Percentiles rank a stretch among this genome's conserved stretches.
phyloP scores from a whole-genome alignment of 2,797 vertebrate species.

The Lateolabrax maculatus region DNA sequence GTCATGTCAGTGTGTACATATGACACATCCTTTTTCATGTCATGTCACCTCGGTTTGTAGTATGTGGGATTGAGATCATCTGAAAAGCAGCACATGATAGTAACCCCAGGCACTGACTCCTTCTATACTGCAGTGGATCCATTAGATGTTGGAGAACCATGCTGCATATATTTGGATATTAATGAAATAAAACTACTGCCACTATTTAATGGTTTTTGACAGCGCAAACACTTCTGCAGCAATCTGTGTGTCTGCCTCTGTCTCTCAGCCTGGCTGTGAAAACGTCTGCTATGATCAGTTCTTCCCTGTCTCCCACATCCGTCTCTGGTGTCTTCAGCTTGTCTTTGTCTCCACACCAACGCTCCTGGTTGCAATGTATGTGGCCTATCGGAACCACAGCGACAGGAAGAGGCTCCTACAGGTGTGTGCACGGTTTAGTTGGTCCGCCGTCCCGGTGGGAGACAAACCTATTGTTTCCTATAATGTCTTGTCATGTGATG shows the following conservation, averaged over 20 bases:
- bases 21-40: too few relatives aligned
- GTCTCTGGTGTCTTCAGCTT: slow-evolving; percentile 86
- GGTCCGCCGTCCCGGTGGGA: not conserved
- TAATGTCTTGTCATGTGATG: not conserved
- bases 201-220: not conserved
- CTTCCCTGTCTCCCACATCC: slow-evolving; percentile 86
- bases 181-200: not conserved
- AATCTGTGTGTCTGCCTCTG: not conserved
- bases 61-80: not conserved
- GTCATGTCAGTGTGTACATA: not conserved
- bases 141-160: not conserved
- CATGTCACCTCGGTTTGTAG: not conserved
- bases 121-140: not conserved
- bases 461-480: too few relatives aligned
- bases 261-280: slow-evolving; percentile 82
- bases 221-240: not conserved
- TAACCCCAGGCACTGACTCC: not conserved
- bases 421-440: slow-evolving; percentile 41
- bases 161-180: not conserved
- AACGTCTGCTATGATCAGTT: slow-evolving; percentile 87
- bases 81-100: not conserved
- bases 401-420: slow-evolving; percentile 75
- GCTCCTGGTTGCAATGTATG: slow-evolving; percentile 81
- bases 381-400: slow-evolving; percentile 75
- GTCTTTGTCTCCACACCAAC: slow-evolving; percentile 84